phyloP scores from a whole-genome alignment of 1,140 invertebrate species.

The Drosophila cardini region DNA sequence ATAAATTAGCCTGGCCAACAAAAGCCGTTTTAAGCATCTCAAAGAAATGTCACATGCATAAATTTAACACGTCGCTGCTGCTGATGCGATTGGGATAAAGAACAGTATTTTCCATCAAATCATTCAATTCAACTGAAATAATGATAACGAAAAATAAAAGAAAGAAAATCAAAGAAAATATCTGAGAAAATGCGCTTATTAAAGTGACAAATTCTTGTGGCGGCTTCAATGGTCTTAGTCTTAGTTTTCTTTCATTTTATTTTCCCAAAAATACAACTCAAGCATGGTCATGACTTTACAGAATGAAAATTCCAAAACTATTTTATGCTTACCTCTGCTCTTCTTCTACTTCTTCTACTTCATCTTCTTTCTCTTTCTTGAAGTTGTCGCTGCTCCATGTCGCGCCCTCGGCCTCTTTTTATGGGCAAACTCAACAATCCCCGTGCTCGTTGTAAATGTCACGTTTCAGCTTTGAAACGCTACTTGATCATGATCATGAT shows the following conservation, averaged over 20 bases:
- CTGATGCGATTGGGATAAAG: constrained; percentile 6
- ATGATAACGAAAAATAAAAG: constrained; percentile 1
- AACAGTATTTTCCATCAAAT: constrained; percentile 46
- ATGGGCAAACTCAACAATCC: constrained; percentile 53
- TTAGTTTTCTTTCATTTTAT: constrained; percentile 14
- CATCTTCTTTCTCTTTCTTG: background rate
- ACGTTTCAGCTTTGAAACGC: constrained; percentile 58
- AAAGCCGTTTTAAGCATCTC: constrained; percentile 39
- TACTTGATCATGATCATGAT: constrained; percentile 50
- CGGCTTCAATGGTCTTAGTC: constrained; percentile 28
- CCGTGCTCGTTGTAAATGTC: constrained; percentile 70
- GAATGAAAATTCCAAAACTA: constrained; percentile 49
- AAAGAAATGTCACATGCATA: constrained; percentile 20
- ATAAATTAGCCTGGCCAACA: constrained; percentile 64
- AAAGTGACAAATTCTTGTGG: constrained; percentile 73
- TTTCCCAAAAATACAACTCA: constrained; percentile 1
- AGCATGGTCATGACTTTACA: constrained; percentile 63
- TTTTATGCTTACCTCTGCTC: constrained; percentile 68
- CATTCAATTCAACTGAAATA: constrained; percentile 51
- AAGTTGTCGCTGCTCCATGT: constrained; percentile 10
- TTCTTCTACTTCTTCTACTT: constrained; percentile 14
- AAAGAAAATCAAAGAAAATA: constrained; percentile 4
- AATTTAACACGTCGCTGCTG: constrained; percentile 61
- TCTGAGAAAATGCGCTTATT: constrained; percentile 68
- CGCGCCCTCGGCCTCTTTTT: constrained; percentile 57